Percentiles rank a stretch among this genome's conserved stretches.
Conservation (phyloP, 1,140 invertebrate genomes). For the Anagrus nilaparvatae region DNA sequence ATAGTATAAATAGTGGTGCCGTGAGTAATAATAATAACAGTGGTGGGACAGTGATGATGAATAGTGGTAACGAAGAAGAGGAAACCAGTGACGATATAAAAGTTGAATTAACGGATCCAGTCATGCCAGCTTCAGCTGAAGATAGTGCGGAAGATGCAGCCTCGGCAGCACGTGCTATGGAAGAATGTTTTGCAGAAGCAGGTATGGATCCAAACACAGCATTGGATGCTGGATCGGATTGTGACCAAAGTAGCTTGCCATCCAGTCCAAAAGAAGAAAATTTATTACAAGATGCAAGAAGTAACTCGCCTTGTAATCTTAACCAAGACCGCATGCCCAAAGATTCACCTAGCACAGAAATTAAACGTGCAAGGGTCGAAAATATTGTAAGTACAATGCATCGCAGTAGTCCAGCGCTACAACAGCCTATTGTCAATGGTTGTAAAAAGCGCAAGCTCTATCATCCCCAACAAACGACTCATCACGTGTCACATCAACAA, state of each 20-base stretch:
- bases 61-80: constrained; percentile 31
- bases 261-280: constrained; percentile 49
- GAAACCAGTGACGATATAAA: constrained; percentile 24
- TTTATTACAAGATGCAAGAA: constrained; percentile 52
- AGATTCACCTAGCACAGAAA: constrained; percentile 49
- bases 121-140: constrained; percentile 52
- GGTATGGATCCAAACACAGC: constrained; percentile 49
- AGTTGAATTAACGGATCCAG: constrained; percentile 12
- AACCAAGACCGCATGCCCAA: constrained; percentile 34
- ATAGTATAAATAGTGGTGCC: constrained; percentile 41
- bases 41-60: constrained; percentile 39
- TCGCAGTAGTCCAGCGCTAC: constrained; percentile 63
- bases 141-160: constrained; percentile 47
- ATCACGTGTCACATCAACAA: constrained; percentile 36
- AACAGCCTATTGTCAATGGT: constrained; percentile 58
- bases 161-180: constrained; percentile 49
- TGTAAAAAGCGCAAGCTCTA: constrained; percentile 96
- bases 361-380: constrained; percentile 85
- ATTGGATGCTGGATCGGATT: constrained; percentile 56
- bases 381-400: constrained; percentile 89
- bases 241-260: constrained; percentile 53
- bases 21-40: no score
- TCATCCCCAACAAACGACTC: constrained; percentile 81
- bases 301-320: constrained; percentile 36
- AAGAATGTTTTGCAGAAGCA: constrained; percentile 46